phyloP scores from a whole-genome alignment of 1,140 invertebrate species.

The Euschistus heros region DNA sequence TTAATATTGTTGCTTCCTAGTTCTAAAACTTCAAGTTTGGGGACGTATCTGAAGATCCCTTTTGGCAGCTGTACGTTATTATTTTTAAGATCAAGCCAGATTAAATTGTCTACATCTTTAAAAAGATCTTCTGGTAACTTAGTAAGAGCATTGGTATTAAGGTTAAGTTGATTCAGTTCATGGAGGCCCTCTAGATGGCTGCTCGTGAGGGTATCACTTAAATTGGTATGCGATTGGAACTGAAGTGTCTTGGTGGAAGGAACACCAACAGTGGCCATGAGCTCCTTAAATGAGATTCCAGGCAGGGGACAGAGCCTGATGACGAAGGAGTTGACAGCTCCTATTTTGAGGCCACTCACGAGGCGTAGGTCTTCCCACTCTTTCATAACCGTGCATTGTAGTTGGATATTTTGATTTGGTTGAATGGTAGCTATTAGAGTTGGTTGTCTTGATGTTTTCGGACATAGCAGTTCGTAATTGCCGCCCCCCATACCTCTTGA shows the following conservation, averaged over 20 bases:
- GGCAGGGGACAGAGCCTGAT: conserved; percentile 33
- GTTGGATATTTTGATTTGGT: neutral
- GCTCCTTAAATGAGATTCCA: conserved; percentile 29
- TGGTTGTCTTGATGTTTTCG: neutral
- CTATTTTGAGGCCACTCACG: neutral
- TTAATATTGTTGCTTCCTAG: conserved; percentile 48
- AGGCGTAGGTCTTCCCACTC: neutral
- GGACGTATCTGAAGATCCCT: conserved; percentile 34
- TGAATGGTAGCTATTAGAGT: neutral
- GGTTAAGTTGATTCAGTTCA: conserved; percentile 37
- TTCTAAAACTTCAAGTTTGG: conserved; percentile 46
- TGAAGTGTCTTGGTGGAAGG: conserved; percentile 36
- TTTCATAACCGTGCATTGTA: neutral
- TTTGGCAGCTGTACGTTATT: conserved; percentile 39
- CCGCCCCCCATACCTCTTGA: neutral
- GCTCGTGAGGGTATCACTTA: conserved; percentile 38
- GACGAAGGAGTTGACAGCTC: conserved; percentile 19
- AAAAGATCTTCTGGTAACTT: conserved; percentile 48
- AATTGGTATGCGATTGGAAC: conserved; percentile 40
- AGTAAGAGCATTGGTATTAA: conserved; percentile 40
- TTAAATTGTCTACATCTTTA: conserved; percentile 43
- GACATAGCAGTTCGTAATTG: neutral
- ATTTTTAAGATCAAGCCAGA: conserved; percentile 44
- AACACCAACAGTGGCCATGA: conserved; percentile 35
- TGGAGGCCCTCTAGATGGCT: conserved; percentile 43